phyloP scores from a whole-genome alignment of 2,888 invertebrate species.

The Eledona agricola region DNA sequence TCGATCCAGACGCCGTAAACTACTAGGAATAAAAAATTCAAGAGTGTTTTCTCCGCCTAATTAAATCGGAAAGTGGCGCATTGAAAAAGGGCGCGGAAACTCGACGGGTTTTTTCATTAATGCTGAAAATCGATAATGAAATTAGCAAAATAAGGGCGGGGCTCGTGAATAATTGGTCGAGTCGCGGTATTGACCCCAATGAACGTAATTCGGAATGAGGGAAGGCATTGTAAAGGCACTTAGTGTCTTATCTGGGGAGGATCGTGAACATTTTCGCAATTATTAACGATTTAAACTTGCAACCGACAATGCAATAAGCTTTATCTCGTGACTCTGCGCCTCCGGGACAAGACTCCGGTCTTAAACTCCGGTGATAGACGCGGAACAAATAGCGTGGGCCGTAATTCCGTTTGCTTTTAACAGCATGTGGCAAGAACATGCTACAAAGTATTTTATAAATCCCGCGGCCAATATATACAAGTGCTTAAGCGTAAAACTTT shows the following conservation, averaged over 20 bases:
- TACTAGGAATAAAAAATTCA: too few species aligned
- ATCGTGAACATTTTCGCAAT: slow-evolving; percentile 9
- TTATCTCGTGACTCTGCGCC: slow-evolving; percentile 10
- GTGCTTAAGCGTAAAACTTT: not conserved
- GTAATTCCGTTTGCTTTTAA: slow-evolving; percentile 13
- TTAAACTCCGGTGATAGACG: too few species aligned
- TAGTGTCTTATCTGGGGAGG: slow-evolving; percentile 10
- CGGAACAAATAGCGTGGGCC: too few species aligned
- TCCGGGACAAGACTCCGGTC: too few species aligned
- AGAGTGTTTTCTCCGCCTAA: too few species aligned
- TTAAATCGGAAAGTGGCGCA: slow-evolving; percentile 16
- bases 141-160: slow-evolving; percentile 12
- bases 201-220: slow-evolving; percentile 8
- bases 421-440: slow-evolving; percentile 6
- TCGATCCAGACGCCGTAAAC: too few species aligned
- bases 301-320: slow-evolving; percentile 1
- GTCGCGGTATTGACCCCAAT: slow-evolving; percentile 8
- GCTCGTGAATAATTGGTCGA: slow-evolving; percentile 15
- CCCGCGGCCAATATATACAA: slow-evolving; percentile 5
- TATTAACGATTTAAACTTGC: slow-evolving; percentile 21
- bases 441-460: slow-evolving; percentile 20
- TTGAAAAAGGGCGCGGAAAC: slow-evolving; percentile 19
- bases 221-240: slow-evolving; percentile 15
- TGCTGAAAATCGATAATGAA: slow-evolving; percentile 25
- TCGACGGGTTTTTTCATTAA: slow-evolving; percentile 19